Evolutionary conservation across 2,113 vertebrate genomes (phyloP).

Genomic region (Dolichallabes microphthalmus): DNA sequence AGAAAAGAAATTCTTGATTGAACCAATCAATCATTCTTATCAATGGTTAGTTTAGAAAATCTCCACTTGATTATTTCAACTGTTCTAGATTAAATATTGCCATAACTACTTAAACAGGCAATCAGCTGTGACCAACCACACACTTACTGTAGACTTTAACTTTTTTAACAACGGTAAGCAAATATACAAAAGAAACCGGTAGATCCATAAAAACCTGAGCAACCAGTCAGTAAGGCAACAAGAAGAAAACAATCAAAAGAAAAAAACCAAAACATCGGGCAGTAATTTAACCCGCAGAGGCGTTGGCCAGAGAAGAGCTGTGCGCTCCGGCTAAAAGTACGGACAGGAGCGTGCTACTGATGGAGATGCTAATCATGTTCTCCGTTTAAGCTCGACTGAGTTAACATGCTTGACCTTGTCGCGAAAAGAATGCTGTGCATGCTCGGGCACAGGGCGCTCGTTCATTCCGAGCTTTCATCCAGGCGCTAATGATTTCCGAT

Average conservation of each 20-base stretch:
- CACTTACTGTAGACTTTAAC: neutral
- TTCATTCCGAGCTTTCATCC: neutral
- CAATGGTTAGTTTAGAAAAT: neutral
- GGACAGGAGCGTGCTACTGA: neutral
- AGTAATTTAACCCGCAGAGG: neutral
- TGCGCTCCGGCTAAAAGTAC: neutral
- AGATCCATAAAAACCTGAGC: neutral
- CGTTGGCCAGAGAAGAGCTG: neutral
- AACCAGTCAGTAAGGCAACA: neutral
- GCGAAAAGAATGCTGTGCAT: slow-evolving; percentile 9
- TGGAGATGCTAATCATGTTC: neutral
- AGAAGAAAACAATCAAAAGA: neutral
- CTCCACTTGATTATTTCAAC: neutral
- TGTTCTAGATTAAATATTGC: neutral
- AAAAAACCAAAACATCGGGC: neutral
- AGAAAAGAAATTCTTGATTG: neutral
- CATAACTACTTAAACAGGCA: neutral
- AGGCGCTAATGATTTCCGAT: slow-evolving; percentile 8
- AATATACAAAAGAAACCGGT: neutral
- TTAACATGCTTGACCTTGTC: neutral
- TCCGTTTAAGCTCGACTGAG: neutral
- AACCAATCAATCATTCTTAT: neutral
- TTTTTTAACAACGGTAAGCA: no score
- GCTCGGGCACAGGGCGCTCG: no score
- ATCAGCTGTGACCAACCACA: neutral